These are phyloP conservation scores for Enteromius fasciolatus DNA, from an alignment of 2,797 vertebrate genomes.

Conservation along the genomic window DNA sequence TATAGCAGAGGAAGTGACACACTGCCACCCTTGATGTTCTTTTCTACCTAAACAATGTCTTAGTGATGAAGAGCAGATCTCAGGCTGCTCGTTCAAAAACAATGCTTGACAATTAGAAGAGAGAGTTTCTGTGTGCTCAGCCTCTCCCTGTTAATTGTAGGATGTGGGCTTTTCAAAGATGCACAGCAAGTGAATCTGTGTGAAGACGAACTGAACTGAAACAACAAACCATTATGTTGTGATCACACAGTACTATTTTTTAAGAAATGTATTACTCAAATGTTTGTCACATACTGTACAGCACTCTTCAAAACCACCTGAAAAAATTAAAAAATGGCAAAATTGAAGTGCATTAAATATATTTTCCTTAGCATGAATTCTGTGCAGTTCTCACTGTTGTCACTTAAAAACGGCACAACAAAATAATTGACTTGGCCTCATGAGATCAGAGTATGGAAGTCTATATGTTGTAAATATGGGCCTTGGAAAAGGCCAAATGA, in stretches of 20 bases:
- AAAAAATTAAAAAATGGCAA: neutral
- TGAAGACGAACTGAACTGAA: conserved; percentile 36
- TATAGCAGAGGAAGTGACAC: conserved; percentile 45
- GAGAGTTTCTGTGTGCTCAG: conserved; percentile 30
- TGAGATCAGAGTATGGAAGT: neutral
- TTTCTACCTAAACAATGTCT: conserved; percentile 46
- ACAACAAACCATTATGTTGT: conserved; percentile 18
- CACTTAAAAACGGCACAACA: neutral
- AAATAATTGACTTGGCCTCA: neutral
- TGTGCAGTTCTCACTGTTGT: neutral
- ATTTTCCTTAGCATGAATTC: neutral
- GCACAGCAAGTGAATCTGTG: conserved; percentile 24
- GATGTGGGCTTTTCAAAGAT: conserved; percentile 32
- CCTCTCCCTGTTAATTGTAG: conserved; percentile 42
- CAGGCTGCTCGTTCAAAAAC: conserved; percentile 38
- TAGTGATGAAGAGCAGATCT: conserved; percentile 31
- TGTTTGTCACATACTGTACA: neutral
- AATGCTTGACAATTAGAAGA: conserved; percentile 33
- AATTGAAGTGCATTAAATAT: neutral
- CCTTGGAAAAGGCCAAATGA: neutral
- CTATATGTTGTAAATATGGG: neutral
- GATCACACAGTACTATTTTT: neutral
- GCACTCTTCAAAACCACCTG: neutral
- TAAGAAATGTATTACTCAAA: neutral
- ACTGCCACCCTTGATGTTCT: conserved; percentile 45